Percentiles rank a stretch among this genome's conserved stretches.
phyloP scores from a whole-genome alignment of 2,888 invertebrate genomes.

The Meteorus colon region DNA sequence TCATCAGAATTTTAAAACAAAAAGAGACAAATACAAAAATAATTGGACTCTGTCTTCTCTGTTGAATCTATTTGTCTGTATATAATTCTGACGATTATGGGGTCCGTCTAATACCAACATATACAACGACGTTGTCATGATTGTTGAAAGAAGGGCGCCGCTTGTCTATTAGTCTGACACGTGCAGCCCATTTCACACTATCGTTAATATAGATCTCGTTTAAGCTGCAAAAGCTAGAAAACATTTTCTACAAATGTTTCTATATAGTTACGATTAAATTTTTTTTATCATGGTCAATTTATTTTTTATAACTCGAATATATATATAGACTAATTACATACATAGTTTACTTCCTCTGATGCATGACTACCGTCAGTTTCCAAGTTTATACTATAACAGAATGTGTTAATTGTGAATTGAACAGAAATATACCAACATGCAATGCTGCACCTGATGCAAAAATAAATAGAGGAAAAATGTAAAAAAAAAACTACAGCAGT shows the following conservation, averaged over 20 bases:
- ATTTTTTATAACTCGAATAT: not conserved
- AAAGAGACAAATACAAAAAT: no score
- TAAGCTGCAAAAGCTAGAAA: not conserved
- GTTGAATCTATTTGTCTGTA: no score
- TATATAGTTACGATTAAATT: not conserved
- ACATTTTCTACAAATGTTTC: not conserved
- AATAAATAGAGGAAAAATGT: not conserved
- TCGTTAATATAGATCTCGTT: not conserved
- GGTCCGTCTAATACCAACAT: conserved; percentile 9
- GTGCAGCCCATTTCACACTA: conserved; percentile 24
- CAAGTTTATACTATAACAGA: not conserved
- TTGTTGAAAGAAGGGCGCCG: conserved; percentile 49
- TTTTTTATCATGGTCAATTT: not conserved
- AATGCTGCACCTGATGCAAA: conserved; percentile 2
- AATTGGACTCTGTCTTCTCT: not conserved
- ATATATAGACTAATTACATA: not conserved
- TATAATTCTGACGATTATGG: no score
- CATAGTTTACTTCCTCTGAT: not conserved
- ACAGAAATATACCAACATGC: not conserved
- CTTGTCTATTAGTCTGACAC: conserved; percentile 36
- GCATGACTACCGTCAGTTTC: not conserved
- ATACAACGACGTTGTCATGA: conserved; percentile 25
- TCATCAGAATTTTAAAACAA: no score
- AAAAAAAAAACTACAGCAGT: not conserved
- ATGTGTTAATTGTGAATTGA: not conserved